Percentiles rank a stretch among this genome's conserved stretches.
phyloP scores from a whole-genome alignment of 1,140 invertebrate species.

The Drosophila sp. region DNA sequence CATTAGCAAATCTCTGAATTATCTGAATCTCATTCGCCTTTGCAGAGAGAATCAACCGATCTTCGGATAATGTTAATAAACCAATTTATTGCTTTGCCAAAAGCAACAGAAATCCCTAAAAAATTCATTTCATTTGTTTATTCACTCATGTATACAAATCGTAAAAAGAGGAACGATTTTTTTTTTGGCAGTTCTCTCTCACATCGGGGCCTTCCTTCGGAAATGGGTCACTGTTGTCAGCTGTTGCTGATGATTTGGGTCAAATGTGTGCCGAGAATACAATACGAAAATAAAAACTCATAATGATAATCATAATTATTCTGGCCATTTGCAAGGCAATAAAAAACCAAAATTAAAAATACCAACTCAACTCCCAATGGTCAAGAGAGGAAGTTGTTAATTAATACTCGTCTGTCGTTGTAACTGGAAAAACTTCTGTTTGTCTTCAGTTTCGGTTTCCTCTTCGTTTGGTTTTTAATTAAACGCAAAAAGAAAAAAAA shows the following conservation, averaged over 20 bases:
- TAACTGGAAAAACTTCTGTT: conserved; percentile 57
- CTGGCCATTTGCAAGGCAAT: conserved; percentile 63
- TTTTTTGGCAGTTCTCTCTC: conserved; percentile 16
- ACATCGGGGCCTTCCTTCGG: background rate
- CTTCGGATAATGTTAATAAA: background rate
- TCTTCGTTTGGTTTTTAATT: conserved; percentile 46
- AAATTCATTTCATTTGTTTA: conserved; percentile 19
- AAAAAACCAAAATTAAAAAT: conserved; percentile 38
- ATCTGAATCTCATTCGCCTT: no score
- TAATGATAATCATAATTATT: conserved; percentile 56
- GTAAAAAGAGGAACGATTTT: conserved; percentile 34
- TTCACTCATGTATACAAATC: conserved; percentile 24
- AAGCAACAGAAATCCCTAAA: background rate
- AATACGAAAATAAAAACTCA: conserved; percentile 49
- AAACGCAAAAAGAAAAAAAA: conserved; percentile 51
- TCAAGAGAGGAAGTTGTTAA: conserved; percentile 71
- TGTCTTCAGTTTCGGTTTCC: conserved; percentile 41
- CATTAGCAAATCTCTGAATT: no score
- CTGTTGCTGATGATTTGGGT: conserved; percentile 63
- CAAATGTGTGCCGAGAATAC: conserved; percentile 72
- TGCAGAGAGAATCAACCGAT: background rate
- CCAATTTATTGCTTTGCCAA: background rate
- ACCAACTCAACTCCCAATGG: conserved; percentile 26
- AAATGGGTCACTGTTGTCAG: conserved; percentile 72
- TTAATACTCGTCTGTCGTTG: conserved; percentile 50